A percentile compares a stretch with the other conserved stretches of the same genome.
phyloP scores from a whole-genome alignment of 2,888 invertebrate species.

The Dendrolimus houi region DNA sequence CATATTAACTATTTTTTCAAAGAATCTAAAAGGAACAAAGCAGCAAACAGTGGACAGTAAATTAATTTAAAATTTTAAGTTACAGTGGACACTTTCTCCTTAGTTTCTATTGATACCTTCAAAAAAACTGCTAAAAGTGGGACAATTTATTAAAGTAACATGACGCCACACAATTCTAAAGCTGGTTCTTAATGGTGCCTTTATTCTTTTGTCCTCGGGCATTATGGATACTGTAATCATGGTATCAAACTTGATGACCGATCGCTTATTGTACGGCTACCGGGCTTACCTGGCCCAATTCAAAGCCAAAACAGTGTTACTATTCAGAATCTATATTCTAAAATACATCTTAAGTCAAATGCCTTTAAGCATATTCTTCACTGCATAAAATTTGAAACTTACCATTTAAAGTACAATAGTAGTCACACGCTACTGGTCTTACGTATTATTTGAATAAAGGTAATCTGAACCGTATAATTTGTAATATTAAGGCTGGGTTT shows the following conservation, averaged over 20 bases:
- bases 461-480: constrained; percentile 8
- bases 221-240: constrained; percentile 42
- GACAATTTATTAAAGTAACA: neutral
- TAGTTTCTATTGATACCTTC: neutral
- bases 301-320: neutral
- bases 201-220: constrained; percentile 16
- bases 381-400: neutral
- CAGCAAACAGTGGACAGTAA: too few relatives aligned
- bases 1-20: too few relatives aligned
- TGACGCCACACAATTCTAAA: neutral
- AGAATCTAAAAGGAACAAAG: too few relatives aligned
- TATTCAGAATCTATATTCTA: neutral
- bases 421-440: constrained; percentile 27
- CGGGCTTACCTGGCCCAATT: constrained; percentile 44
- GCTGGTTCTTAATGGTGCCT: constrained; percentile 6
- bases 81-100: too few relatives aligned
- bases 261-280: constrained; percentile 71
- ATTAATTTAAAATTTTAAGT: too few relatives aligned
- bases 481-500: constrained; percentile 6
- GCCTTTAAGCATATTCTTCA: neutral
- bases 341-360: neutral
- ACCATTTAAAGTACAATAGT: neutral
- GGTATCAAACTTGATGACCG: constrained; percentile 63
- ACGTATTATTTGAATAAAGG: constrained; percentile 12
- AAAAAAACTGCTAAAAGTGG: neutral